Conservation (phyloP, 2,888 invertebrate genomes). For the Ennomos fuscantarius region DNA sequence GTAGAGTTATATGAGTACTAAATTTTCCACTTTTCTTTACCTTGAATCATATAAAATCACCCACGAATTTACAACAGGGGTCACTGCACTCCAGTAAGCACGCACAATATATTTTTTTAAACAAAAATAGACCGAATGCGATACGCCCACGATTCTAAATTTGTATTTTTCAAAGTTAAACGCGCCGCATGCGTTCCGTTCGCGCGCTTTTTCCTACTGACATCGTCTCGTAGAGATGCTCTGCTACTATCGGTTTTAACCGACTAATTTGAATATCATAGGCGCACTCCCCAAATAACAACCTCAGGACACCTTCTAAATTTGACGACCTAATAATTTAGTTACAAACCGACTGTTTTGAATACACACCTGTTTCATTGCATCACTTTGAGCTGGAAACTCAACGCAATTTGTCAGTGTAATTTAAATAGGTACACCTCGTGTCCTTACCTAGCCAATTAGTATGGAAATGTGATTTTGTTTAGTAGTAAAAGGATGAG, state of each 20-base stretch:
- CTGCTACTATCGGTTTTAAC: constrained; percentile 50
- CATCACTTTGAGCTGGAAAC: background rate
- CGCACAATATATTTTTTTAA: constrained; percentile 53
- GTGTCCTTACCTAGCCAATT: constrained; percentile 33
- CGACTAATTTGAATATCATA: constrained; percentile 49
- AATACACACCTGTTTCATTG: constrained; percentile 21
- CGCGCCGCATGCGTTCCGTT: constrained; percentile 54
- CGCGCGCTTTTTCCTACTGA: constrained; percentile 67
- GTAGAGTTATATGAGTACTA: constrained; percentile 28
- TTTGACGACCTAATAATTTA: constrained; percentile 28
- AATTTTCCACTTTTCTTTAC: constrained; percentile 47
- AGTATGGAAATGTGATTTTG: constrained; percentile 46
- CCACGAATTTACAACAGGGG: constrained; percentile 42
- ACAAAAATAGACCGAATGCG: constrained; percentile 61
- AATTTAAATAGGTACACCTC: constrained; percentile 31
- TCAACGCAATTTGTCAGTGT: constrained; percentile 24
- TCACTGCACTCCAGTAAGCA: constrained; percentile 73
- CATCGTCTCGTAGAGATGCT: constrained; percentile 50
- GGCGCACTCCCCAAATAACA: constrained; percentile 20
- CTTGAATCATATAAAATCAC: constrained; percentile 34
- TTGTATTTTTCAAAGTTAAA: constrained; percentile 43
- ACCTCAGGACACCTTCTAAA: constrained; percentile 14
- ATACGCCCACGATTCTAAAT: constrained; percentile 55
- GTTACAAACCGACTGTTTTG: constrained; percentile 24
- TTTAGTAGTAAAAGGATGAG: constrained; percentile 30